Evolutionary conservation across 2,113 vertebrate species (phyloP).

Genomic region (Anolis carolinensis): DNA sequence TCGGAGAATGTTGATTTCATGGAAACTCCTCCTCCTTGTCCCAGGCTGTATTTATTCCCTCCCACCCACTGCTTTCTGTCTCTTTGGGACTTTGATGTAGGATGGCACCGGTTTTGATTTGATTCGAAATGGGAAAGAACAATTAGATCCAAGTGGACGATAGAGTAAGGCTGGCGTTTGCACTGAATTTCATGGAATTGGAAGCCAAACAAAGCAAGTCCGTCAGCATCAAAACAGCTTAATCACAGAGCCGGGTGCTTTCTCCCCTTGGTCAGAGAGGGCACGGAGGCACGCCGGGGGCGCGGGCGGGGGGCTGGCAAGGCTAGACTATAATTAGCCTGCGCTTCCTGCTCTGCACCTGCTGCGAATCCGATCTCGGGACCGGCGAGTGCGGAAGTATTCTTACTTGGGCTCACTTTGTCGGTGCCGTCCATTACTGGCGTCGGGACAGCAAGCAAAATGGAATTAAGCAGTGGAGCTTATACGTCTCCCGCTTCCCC

Average conservation of each 20-base stretch:
- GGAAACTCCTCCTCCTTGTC: constrained; percentile 5
- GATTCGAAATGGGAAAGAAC: background rate
- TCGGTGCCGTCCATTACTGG: background rate
- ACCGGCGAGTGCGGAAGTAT: background rate
- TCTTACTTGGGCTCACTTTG: background rate
- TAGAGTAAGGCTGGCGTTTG: background rate
- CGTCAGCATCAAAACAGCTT: background rate
- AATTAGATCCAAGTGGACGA: background rate
- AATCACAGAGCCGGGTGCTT: background rate
- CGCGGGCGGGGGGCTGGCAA: background rate
- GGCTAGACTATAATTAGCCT: background rate
- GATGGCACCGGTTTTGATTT: background rate
- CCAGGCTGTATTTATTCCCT: constrained; percentile 3
- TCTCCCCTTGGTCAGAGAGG: background rate
- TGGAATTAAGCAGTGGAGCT: background rate
- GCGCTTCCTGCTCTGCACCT: constrained; percentile 22
- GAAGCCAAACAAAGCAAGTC: background rate
- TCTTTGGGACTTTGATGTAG: background rate
- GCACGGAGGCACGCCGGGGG: background rate
- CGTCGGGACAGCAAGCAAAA: background rate
- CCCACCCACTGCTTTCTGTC: background rate
- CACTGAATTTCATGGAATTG: background rate
- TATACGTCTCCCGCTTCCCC: background rate
- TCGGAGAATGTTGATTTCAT: constrained; percentile 44
- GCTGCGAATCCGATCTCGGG: background rate